Percentiles rank a stretch among this genome's conserved stretches.
Conservation (phyloP, 2,888 invertebrate species). For the Drosophila eohydei region DNA sequence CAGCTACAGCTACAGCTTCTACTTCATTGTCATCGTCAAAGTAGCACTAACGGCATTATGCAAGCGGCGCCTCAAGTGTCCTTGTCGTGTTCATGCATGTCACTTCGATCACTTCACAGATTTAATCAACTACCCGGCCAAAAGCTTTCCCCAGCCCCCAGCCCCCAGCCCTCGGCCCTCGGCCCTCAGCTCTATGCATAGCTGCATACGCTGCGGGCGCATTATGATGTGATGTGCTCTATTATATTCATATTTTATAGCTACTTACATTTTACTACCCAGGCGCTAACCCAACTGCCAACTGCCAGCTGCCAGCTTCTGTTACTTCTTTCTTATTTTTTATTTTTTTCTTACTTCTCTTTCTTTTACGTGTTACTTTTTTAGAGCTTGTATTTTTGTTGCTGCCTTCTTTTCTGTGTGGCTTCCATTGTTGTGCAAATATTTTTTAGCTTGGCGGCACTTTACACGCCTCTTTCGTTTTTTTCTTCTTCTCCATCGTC, state of each 20-base stretch:
- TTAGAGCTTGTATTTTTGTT: constrained; percentile 17
- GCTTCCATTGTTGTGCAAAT: constrained; percentile 74
- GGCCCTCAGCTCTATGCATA: constrained; percentile 3
- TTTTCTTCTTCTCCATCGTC: constrained; percentile 43
- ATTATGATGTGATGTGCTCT: constrained; percentile 71
- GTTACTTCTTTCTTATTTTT: constrained; percentile 6
- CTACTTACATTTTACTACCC: constrained; percentile 70
- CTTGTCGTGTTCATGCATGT: constrained; percentile 64
- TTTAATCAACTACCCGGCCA: constrained; percentile 61
- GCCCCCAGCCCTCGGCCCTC: neutral
- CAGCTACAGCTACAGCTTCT: constrained; percentile 1
- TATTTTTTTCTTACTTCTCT: neutral
- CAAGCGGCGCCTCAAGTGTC: constrained; percentile 59
- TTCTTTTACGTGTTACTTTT: neutral
- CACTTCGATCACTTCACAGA: constrained; percentile 70
- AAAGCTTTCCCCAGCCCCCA: neutral
- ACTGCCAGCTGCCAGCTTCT: constrained; percentile 36
- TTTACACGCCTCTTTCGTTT: constrained; percentile 53
- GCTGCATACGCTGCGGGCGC: constrained; percentile 56
- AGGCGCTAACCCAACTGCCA: constrained; percentile 27
- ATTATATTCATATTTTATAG: constrained; percentile 76
- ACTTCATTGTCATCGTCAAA: constrained; percentile 53
- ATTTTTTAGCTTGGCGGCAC: constrained; percentile 69
- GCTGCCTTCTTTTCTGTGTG: constrained; percentile 35
- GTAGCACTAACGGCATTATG: constrained; percentile 55